phyloP scores from a whole-genome alignment of 2,888 invertebrate genomes.

The Limnephilus rhombicus region DNA sequence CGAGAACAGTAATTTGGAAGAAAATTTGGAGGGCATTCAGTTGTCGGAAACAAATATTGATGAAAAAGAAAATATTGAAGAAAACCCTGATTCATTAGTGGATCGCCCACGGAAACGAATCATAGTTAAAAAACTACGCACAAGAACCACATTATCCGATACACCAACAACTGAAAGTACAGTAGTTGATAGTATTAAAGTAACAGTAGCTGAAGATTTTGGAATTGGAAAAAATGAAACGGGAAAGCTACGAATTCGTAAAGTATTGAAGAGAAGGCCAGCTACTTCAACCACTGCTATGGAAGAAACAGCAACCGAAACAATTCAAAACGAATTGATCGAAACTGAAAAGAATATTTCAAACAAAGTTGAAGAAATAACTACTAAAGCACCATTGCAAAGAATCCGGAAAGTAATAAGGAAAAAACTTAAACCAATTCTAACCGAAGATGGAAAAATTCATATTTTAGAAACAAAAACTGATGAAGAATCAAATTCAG shows the following conservation, averaged over 20 bases:
- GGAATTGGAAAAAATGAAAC: conserved; percentile 51
- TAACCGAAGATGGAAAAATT: conserved; percentile 58
- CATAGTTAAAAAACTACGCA: conserved; percentile 70
- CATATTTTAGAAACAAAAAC: conserved; percentile 56
- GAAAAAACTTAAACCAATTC: conserved; percentile 59
- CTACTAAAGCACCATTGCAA: conserved; percentile 52
- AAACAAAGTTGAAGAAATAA: not conserved
- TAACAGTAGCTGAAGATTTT: conserved; percentile 41
- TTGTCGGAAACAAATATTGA: conserved; percentile 76
- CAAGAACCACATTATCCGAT: conserved; percentile 68
- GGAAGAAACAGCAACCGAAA: conserved; percentile 66
- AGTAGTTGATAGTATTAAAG: conserved; percentile 35
- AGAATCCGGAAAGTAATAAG: conserved; percentile 62
- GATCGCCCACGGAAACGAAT: conserved; percentile 70
- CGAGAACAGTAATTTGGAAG: conserved; percentile 68
- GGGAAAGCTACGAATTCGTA: conserved; percentile 54
- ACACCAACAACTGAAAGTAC: conserved; percentile 68
- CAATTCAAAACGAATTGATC: conserved; percentile 68
- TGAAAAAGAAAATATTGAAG: conserved; percentile 74
- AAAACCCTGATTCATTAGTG: conserved; percentile 67
- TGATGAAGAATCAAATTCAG: conserved; percentile 17
- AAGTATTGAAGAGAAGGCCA: conserved; percentile 62
- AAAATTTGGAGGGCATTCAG: conserved; percentile 72
- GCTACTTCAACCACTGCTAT: conserved; percentile 66
- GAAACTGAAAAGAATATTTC: conserved; percentile 63